Evolutionary conservation across 2,113 vertebrate species (phyloP).

Genomic region (Zonotrichia leucophrys): DNA sequence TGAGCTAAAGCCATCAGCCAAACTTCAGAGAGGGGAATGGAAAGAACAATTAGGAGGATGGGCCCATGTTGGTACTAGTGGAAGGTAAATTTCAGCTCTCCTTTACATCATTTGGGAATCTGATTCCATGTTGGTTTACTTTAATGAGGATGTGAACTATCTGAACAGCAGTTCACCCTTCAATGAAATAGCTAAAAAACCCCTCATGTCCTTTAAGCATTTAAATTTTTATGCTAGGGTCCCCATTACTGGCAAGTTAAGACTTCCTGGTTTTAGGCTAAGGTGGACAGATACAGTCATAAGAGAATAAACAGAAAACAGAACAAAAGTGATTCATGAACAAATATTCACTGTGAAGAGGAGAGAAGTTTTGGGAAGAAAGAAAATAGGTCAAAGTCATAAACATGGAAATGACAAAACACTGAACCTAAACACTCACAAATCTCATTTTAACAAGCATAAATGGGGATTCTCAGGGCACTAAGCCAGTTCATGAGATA

Average conservation of each 20-base stretch:
- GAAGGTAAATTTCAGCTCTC: background rate
- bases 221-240: background rate
- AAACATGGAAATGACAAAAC: background rate
- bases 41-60: background rate
- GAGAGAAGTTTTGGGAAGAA: background rate
- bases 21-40: background rate
- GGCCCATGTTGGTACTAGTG: background rate
- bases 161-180: background rate
- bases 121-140: background rate
- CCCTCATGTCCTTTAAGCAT: background rate
- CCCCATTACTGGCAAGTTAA: background rate
- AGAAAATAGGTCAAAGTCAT: background rate
- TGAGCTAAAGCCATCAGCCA: background rate
- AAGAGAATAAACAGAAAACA: background rate
- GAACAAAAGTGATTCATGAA: background rate
- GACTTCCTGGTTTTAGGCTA: background rate
- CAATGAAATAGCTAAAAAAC: constrained; percentile 8
- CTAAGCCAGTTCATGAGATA: constrained; percentile 2
- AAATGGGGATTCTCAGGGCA: background rate
- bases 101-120: background rate
- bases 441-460: background rate
- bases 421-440: background rate
- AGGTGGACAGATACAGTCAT: background rate
- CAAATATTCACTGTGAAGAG: background rate
- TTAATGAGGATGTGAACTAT: background rate